phyloP scores from a whole-genome alignment of 2,797 vertebrate genomes.

The Australoheros facetus region DNA sequence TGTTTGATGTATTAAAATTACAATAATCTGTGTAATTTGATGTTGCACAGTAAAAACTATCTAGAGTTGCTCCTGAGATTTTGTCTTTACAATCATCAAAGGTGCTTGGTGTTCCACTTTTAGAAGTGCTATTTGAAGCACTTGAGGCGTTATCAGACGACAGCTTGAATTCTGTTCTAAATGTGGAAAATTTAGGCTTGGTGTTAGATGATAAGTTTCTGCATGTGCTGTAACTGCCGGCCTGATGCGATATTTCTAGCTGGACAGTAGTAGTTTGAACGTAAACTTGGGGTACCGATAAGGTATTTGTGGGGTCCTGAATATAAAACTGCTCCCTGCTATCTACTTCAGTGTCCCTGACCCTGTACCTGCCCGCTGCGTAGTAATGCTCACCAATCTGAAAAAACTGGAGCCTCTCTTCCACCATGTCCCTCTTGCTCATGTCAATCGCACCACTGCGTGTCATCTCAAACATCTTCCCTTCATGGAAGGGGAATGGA shows the following conservation, averaged over 20 bases:
- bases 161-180: slow-evolving; percentile 89
- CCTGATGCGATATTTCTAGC: slow-evolving; percentile 85
- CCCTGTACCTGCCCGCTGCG: slow-evolving; percentile 95
- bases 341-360: slow-evolving; percentile 85
- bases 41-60: slow-evolving; percentile 49
- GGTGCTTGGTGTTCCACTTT: slow-evolving; percentile 42
- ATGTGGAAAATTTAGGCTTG: slow-evolving; percentile 94
- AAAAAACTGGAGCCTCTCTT: slow-evolving; percentile 99
- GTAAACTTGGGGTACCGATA: slow-evolving; percentile 85
- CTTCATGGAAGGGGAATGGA: slow-evolving; percentile 99
- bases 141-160: slow-evolving; percentile 50
- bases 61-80: slow-evolving; percentile 59
- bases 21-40: slow-evolving; percentile 51
- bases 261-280: slow-evolving; percentile 89
- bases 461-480: slow-evolving; percentile 99
- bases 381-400: slow-evolving; percentile 99
- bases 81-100: slow-evolving; percentile 63
- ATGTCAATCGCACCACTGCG: slow-evolving; percentile 99
- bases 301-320: slow-evolving; percentile 84
- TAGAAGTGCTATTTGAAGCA: slow-evolving; percentile 48
- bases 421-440: slow-evolving; percentile 99
- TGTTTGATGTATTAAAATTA: slow-evolving; percentile 36
- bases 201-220: slow-evolving; percentile 84
- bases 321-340: slow-evolving; percentile 81
- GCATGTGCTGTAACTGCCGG: slow-evolving; percentile 86